A percentile compares a stretch with the other conserved stretches of the same genome.
phyloP scores from a whole-genome alignment of 2,888 invertebrate genomes.

The Tholera decimalis region DNA sequence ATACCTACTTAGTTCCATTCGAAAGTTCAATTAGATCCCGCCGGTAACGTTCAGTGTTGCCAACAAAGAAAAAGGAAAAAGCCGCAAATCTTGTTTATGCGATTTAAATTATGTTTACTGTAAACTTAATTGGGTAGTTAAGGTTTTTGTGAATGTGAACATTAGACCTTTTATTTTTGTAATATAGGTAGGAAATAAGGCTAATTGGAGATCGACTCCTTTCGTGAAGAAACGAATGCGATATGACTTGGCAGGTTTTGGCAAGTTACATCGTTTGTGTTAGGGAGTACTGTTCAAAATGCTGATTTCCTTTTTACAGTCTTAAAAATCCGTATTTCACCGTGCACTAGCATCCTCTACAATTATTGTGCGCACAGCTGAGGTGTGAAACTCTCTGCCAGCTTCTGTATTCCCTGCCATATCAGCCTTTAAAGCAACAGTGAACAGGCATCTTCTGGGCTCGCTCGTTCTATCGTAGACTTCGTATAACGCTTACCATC shows the following conservation, averaged over 20 bases:
- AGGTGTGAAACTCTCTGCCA: too few species aligned
- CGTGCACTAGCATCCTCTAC: too few species aligned
- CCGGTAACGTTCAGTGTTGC: slow-evolving; percentile 52
- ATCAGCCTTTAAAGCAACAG: too few species aligned
- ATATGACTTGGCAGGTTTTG: slow-evolving; percentile 27
- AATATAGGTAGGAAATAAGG: slow-evolving; percentile 11
- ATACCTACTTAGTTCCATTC: slow-evolving; percentile 22
- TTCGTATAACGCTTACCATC: too few species aligned
- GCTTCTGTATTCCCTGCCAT: too few species aligned
- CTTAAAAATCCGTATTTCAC: too few species aligned
- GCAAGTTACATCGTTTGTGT: background rate
- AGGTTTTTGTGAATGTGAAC: slow-evolving; percentile 31
- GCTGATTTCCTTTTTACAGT: background rate
- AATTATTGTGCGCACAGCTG: too few species aligned
- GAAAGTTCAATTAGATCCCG: slow-evolving; percentile 43
- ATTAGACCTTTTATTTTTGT: slow-evolving; percentile 33
- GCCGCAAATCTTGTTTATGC: slow-evolving; percentile 54
- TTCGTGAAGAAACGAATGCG: slow-evolving; percentile 14
- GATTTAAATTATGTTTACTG: slow-evolving; percentile 63
- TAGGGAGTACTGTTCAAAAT: background rate
- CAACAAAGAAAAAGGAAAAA: slow-evolving; percentile 47
- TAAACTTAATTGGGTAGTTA: slow-evolving; percentile 52
- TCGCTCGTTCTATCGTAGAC: too few species aligned
- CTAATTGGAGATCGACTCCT: slow-evolving; percentile 15
- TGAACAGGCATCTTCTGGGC: too few species aligned